phyloP scores from a whole-genome alignment of 2,797 vertebrate genomes.

The Acipenser oxyrinchus region DNA sequence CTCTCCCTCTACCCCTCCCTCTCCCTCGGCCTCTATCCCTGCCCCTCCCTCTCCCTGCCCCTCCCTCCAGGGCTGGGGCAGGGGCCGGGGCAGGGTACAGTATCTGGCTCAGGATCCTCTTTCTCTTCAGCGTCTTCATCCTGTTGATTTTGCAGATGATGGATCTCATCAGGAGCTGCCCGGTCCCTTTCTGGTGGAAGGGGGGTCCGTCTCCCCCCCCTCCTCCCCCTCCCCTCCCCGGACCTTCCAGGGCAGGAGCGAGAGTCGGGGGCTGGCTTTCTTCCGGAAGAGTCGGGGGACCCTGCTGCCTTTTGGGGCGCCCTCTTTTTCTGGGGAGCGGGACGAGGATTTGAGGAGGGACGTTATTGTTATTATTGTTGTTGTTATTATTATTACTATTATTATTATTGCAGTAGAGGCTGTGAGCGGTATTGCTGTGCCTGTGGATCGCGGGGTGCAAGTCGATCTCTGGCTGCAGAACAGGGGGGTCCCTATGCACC shows the following conservation, averaged over 20 bases:
- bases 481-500: slow-evolving; percentile 63
- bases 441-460: slow-evolving; percentile 54
- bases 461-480: slow-evolving; percentile 84
- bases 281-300: slow-evolving; percentile 69
- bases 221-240: slow-evolving; percentile 44
- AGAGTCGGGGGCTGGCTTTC: slow-evolving; percentile 85
- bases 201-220: slow-evolving; percentile 60
- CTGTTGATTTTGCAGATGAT: slow-evolving; percentile 95
- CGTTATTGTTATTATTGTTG: no score
- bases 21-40: slow-evolving; percentile 32
- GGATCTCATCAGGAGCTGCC: slow-evolving; percentile 84
- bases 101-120: slow-evolving; percentile 81
- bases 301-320: slow-evolving; percentile 79
- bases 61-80: slow-evolving; percentile 39
- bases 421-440: neutral
- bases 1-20: slow-evolving; percentile 34
- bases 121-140: slow-evolving; percentile 90
- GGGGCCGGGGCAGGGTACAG: slow-evolving; percentile 47
- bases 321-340: slow-evolving; percentile 80
- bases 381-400: no score
- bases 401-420: no score
- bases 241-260: slow-evolving; percentile 59
- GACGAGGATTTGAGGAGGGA: neutral
- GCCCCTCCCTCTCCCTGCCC: slow-evolving; percentile 27
- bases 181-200: slow-evolving; percentile 74